phyloP scores from a whole-genome alignment of 1,140 invertebrate species.

The Nilaparvata lugens region DNA sequence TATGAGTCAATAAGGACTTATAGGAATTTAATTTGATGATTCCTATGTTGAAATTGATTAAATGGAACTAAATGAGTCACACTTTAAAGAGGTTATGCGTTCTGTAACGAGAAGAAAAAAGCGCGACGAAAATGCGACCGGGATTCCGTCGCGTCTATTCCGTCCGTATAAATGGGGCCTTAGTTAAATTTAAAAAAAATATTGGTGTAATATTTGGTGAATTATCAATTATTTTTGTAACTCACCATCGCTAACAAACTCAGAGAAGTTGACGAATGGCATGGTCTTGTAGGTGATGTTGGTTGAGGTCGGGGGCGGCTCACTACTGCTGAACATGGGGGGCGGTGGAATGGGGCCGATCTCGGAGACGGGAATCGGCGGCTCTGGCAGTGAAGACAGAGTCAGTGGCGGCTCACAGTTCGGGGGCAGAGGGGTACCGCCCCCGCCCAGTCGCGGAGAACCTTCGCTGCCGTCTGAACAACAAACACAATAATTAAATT shows the following conservation, averaged over 20 bases:
- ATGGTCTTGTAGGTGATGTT: constrained; percentile 31
- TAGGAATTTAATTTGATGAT: too few species aligned
- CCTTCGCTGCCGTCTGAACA: constrained; percentile 9
- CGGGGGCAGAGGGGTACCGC: constrained; percentile 12
- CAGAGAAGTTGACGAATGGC: constrained; percentile 36
- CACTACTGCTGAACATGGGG: constrained; percentile 81
- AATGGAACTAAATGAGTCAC: too few species aligned
- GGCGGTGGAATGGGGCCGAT: constrained; percentile 91
- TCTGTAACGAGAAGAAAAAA: too few species aligned
- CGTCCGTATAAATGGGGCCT: too few species aligned
- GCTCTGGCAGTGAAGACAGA: constrained; percentile 78
- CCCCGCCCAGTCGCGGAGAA: constrained; percentile 15
- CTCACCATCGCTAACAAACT: constrained; percentile 57
- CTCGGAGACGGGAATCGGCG: constrained; percentile 81
- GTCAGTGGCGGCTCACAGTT: constrained; percentile 39
- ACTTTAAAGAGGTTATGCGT: too few species aligned
- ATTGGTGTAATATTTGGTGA: too few species aligned
- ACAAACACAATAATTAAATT: not conserved
- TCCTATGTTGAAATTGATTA: too few species aligned
- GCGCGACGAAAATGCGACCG: too few species aligned
- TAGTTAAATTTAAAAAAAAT: too few species aligned
- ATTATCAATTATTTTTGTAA: constrained; percentile 3
- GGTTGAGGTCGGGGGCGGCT: constrained; percentile 55
- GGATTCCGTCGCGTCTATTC: too few species aligned
- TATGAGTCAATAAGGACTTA: too few species aligned